Conservation (phyloP, 1,140 invertebrate species). For the Drosophila baimaii region DNA sequence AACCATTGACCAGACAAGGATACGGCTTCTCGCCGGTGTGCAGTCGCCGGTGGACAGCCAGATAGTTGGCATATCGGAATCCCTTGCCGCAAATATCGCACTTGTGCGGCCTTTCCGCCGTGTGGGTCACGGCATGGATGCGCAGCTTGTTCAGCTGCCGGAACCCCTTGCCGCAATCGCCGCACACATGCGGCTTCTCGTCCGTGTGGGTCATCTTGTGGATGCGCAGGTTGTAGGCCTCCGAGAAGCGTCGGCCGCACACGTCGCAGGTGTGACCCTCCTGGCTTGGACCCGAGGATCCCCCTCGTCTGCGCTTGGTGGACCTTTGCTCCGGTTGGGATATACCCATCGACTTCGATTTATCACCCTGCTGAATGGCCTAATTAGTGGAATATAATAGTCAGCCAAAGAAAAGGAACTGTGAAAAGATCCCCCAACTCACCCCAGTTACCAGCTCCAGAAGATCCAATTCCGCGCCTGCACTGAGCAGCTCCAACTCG, state of each 20-base stretch:
- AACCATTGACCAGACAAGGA: constrained; percentile 33
- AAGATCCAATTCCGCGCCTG: constrained; percentile 17
- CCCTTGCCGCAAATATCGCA: constrained; percentile 86
- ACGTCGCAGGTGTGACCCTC: constrained; percentile 48
- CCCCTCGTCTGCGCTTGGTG: background rate
- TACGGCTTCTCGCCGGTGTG: constrained; percentile 93
- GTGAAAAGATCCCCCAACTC: background rate
- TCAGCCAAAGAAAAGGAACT: background rate
- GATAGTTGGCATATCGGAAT: constrained; percentile 86
- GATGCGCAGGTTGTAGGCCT: constrained; percentile 71
- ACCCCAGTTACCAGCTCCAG: constrained; percentile 35
- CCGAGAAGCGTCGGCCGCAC: constrained; percentile 57
- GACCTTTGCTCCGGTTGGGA: background rate
- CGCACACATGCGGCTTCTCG: constrained; percentile 78
- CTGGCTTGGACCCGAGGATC: background rate
- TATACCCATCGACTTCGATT: background rate
- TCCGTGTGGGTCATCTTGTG: constrained; percentile 77
- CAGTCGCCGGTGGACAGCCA: constrained; percentile 86
- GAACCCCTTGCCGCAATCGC: constrained; percentile 72
- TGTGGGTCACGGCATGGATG: constrained; percentile 85
- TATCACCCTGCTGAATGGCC: background rate
- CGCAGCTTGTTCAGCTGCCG: constrained; percentile 80
- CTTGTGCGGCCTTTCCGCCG: constrained; percentile 85
- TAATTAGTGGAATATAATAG: background rate
- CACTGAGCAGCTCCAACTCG: constrained; percentile 13